Evolutionary conservation across 2,113 vertebrate genomes (phyloP).

Genomic region (Cottus gobio): DNA sequence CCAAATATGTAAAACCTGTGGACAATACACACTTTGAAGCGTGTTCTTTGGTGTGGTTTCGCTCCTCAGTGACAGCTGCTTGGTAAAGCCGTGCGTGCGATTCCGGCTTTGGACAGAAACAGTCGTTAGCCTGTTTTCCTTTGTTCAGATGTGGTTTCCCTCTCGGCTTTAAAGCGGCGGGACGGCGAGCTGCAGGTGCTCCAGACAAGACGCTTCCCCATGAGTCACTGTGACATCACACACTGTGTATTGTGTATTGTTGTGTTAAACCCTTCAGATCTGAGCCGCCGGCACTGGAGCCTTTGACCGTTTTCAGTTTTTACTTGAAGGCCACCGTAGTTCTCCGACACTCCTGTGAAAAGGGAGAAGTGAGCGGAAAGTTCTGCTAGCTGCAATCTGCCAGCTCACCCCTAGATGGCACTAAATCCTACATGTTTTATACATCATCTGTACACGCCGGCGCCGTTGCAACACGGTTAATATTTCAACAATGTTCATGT

Average conservation of each 20-base stretch:
- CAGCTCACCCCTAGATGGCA: too few species aligned
- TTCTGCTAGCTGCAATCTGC: too few species aligned
- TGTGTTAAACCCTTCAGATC: too few species aligned
- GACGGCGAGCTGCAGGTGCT: constrained; percentile 65
- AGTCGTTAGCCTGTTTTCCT: constrained; percentile 40
- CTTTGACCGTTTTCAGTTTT: too few species aligned
- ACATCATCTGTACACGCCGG: too few species aligned
- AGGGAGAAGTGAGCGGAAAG: too few species aligned
- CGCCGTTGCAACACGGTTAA: too few species aligned
- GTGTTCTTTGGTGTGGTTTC: constrained; percentile 42
- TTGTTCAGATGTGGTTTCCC: constrained; percentile 56
- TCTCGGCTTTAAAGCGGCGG: not conserved
- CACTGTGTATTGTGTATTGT: not conserved
- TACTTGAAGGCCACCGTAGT: too few species aligned
- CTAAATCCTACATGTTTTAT: too few species aligned
- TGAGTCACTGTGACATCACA: constrained; percentile 65
- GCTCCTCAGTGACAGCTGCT: constrained; percentile 31
- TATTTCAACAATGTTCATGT: too few species aligned
- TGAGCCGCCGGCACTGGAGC: not conserved
- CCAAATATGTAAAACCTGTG: constrained; percentile 16
- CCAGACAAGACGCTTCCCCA: constrained; percentile 15
- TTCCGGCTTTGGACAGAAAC: constrained; percentile 42
- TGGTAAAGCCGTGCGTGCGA: constrained; percentile 34
- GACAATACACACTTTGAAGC: constrained; percentile 38
- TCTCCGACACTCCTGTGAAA: too few species aligned